Conservation (phyloP, 2,888 invertebrate species). For the Odontocerum albicorne region DNA sequence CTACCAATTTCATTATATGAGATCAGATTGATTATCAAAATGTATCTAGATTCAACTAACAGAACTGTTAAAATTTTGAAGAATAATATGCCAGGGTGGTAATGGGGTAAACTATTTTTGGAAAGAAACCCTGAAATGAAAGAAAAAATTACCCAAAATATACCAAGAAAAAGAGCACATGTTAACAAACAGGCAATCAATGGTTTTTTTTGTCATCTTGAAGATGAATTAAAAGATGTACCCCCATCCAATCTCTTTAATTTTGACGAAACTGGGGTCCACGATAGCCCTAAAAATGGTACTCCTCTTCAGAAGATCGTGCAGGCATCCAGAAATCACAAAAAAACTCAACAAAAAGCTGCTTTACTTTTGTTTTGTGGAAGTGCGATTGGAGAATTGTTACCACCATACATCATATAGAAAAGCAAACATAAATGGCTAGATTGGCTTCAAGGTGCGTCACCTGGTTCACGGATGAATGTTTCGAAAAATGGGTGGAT, state of each 20-base stretch:
- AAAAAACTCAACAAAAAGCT: background rate
- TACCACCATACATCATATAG: background rate
- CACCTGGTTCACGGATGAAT: slow-evolving; percentile 1
- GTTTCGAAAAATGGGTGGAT: background rate
- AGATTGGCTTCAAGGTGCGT: background rate
- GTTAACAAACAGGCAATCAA: background rate
- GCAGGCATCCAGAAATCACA: background rate
- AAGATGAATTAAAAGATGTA: background rate
- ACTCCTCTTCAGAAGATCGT: slow-evolving; percentile 1
- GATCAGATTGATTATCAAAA: too few species aligned
- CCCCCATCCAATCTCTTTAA: slow-evolving; percentile 2
- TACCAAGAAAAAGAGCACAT: background rate
- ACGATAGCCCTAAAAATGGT: background rate
- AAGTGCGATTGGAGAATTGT: background rate
- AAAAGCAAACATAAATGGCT: slow-evolving; percentile 1
- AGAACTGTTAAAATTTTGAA: background rate
- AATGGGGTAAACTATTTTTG: background rate
- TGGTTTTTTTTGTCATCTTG: background rate
- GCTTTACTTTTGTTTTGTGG: background rate
- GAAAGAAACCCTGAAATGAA: background rate
- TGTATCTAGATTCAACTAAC: background rate
- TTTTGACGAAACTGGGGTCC: background rate
- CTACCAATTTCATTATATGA: too few species aligned
- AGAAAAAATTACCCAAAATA: background rate
- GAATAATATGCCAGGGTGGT: background rate